Base-by-base conservation (phyloP, 2,888 invertebrate species). In the Rotaria macrura region DNA sequence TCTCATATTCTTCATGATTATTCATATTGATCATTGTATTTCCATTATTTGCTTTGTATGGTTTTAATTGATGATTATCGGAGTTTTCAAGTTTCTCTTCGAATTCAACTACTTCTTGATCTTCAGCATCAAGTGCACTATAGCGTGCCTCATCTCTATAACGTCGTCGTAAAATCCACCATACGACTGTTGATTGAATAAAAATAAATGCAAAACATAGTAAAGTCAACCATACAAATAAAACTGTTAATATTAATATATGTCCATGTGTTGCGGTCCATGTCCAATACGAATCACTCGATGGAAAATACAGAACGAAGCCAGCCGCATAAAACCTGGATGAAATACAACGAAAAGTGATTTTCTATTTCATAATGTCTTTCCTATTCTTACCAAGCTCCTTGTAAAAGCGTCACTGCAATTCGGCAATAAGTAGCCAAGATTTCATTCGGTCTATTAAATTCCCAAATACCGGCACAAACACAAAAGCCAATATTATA, bases 311-410 rank as follows among this genome's bases (percentile, higher is more conserved):
- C 40, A 92, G 89, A 86, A 92, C 91, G 88, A 91, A 91, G 1
- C 91, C 92, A 20, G 92, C 90, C 34, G 84, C 84, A 72, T 79
- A 86, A 47, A 85, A 85, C 55, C 84, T 49, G 12, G 14, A 38
- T n/a, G 25, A 40, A 17, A 47, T n/a, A n/a, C 4, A 23, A 29
- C 14, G 12, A 5, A n/a, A n/a, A 3, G 17, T 47, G 34, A 43
- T 55, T 38, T 34, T 47, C 6, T 25, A 20, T 9, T 49, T 40
- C 84, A 38, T 54, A 12, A 20, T 79, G 6, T 25, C 9, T 40
- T 14, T 38, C 87, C 47, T 91, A 91, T 89, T 90, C 91, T 89
- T 92, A 92, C 92, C 92, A 92, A 4, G 91, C 91, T n/a, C 92
- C 92, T 88, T 92, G 92, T 14, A 92, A 88, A n/a, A 92, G 87